These are phyloP conservation scores for Apteryx owenii DNA, from an alignment of 2,113 vertebrate genomes.

Conservation along the genomic window DNA sequence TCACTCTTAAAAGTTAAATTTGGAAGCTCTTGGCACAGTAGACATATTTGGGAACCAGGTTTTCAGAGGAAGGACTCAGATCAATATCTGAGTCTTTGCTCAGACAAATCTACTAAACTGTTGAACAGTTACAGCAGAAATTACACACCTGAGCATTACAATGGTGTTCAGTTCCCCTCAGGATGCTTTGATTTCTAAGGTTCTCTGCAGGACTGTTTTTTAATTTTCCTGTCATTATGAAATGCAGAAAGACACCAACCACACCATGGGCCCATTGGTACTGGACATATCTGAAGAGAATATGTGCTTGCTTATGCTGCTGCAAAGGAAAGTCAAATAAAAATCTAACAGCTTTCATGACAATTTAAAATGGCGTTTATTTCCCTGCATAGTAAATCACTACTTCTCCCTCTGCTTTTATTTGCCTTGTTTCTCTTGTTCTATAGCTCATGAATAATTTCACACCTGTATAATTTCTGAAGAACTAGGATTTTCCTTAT, in stretches of 20 bases:
- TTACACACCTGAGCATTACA: background rate
- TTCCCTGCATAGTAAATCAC: background rate
- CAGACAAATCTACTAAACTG: background rate
- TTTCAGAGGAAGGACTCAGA: background rate
- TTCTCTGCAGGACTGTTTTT: background rate
- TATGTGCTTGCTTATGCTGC: background rate
- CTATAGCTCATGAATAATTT: conserved; percentile 10
- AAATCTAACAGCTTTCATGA: background rate
- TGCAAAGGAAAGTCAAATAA: conserved; percentile 9
- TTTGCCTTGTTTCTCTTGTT: conserved; percentile 16
- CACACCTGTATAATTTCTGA: conserved; percentile 11
- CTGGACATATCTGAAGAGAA: background rate
- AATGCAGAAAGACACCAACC: background rate
- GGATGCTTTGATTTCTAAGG: background rate
- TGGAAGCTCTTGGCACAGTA: background rate
- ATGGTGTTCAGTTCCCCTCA: background rate
- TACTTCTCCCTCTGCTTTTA: background rate
- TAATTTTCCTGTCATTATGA: background rate
- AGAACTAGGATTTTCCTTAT: conserved; percentile 2
- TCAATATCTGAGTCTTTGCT: background rate
- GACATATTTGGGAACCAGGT: background rate
- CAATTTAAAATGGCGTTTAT: background rate
- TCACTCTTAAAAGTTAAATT: background rate
- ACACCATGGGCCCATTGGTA: background rate
- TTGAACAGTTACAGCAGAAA: background rate